These are phyloP conservation scores for Oasisia sp. DNA, from an alignment of 2,888 invertebrate species.

Conservation along the genomic window DNA sequence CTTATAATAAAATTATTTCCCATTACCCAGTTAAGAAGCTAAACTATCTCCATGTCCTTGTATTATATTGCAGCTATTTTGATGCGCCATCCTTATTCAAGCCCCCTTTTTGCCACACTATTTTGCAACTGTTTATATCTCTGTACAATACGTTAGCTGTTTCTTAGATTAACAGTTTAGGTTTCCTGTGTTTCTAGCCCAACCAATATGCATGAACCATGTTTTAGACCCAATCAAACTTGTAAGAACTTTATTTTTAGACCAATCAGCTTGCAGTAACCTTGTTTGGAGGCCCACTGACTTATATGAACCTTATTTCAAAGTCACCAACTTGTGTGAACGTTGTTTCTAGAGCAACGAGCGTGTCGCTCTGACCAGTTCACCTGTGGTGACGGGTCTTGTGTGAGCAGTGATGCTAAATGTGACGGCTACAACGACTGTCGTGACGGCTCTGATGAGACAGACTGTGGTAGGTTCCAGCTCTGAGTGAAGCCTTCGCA, in stretches of 20 bases:
- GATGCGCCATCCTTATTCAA: neutral
- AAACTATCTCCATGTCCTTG: neutral
- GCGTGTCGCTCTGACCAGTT: constrained; percentile 44
- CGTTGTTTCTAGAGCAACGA: constrained; percentile 17
- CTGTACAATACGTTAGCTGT: neutral
- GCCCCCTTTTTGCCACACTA: neutral
- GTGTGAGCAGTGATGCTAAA: constrained; percentile 78
- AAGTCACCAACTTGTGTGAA: neutral
- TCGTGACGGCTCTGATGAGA: constrained; percentile 93
- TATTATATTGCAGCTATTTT: constrained; percentile 14
- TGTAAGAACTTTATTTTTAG: neutral
- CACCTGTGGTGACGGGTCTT: constrained; percentile 55
- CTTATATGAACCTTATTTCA: neutral
- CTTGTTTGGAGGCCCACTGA: constrained; percentile 12
- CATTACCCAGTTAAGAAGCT: neutral
- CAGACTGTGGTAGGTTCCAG: constrained; percentile 71
- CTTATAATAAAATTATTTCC: neutral
- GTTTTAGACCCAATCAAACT: neutral
- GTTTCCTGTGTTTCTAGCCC: neutral
- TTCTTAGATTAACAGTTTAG: neutral
- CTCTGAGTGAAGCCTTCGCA: constrained; percentile 14
- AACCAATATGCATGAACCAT: constrained; percentile 8
- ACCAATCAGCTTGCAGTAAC: neutral
- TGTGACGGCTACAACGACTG: constrained; percentile 98
- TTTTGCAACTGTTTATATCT: constrained; percentile 12